Evolutionary conservation across 2,888 invertebrate genomes (phyloP).

Genomic region (Acrocera orbiculus): DNA sequence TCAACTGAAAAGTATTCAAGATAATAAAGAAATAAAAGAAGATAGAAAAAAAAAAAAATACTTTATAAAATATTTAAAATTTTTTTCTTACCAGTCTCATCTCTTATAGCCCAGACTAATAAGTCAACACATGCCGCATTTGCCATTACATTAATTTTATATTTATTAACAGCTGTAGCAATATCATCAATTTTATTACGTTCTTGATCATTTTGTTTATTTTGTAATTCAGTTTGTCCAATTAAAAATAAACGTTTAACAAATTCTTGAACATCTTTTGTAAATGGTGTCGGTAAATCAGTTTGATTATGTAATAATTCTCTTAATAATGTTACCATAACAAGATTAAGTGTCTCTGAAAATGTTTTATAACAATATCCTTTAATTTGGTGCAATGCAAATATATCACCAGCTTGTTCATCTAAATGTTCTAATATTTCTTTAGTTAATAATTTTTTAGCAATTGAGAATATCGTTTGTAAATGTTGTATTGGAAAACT

Average conservation of each 20-base stretch:
- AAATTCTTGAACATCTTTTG: slow-evolving; percentile 84
- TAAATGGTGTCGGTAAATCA: slow-evolving; percentile 76
- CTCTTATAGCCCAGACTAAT: slow-evolving; percentile 93
- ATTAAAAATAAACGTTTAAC: slow-evolving; percentile 75
- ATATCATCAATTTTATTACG: slow-evolving; percentile 66
- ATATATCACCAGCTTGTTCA: slow-evolving; percentile 65
- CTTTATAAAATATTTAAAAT: not conserved
- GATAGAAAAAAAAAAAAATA: not conserved
- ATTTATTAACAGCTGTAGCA: slow-evolving; percentile 61
- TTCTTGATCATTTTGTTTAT: slow-evolving; percentile 71
- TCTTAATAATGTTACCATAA: slow-evolving; percentile 76
- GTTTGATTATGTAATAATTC: slow-evolving; percentile 82
- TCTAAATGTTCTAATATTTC: slow-evolving; percentile 67
- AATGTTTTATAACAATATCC: slow-evolving; percentile 87
- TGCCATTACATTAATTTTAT: slow-evolving; percentile 89
- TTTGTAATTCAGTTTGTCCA: slow-evolving; percentile 84
- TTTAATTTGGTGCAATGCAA: slow-evolving; percentile 50
- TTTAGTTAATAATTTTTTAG: slow-evolving; percentile 72
- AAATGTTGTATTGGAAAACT: slow-evolving; percentile 56
- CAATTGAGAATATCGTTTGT: slow-evolving; percentile 58
- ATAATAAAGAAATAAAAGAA: too few relatives aligned
- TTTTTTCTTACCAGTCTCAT: slow-evolving; percentile 65
- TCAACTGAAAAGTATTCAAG: slow-evolving; percentile 42
- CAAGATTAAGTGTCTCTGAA: slow-evolving; percentile 85
- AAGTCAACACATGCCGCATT: slow-evolving; percentile 96